Base-by-base conservation (phyloP, 2,797 vertebrate genomes). In the Melanotaenia parkinsoni region DNA sequence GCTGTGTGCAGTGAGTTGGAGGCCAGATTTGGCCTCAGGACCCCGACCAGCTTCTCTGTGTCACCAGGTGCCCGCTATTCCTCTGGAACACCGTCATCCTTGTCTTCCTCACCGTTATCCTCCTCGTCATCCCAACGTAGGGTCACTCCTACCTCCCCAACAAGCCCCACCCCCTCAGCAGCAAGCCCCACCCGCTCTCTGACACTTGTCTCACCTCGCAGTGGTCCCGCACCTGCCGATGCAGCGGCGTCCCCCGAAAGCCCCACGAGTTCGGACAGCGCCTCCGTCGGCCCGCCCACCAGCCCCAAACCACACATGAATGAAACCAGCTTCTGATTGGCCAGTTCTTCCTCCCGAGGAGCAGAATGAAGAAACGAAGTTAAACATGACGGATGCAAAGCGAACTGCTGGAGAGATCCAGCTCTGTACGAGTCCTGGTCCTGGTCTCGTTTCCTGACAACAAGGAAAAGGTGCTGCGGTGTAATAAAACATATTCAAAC, bases 261-360 rank as follows among this genome's bases (percentile, higher is more conserved):
- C 16, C n/a, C 64, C 0, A n/a, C n/a, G 0, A 53, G 58, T 35
- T 70, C 80, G 0, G 88, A 88, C 0, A 10, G 65, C 40, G n/a
- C 79, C 0, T 2, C 69, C 1, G 57, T 59, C 38, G 68, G 10
- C 1, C 59, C 92, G 0, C 76, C 91, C 32, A 87, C 87, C 75
- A 91, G 91, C 73, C 93, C 93, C 38, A 96, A 95, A 72, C 91
- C 93, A 12, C 93, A 92, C 30, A 94, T 97, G 87, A 97, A 95
- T 0, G 96, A 97, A 79, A 97, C 96, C 65, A 96, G 96, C 78
- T 97, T 97, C 91, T 97, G 93, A 95, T 76, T 77, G 62, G 68
- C 37, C 56, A 54, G 1, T 11, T 16, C n/a, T 13, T 26, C 24
- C 24, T 26, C 24, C 24, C 24, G 24, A 26, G 24, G 24, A 26